phyloP scores from a whole-genome alignment of 2,797 vertebrate species.

The Corythornis leucogaster region DNA sequence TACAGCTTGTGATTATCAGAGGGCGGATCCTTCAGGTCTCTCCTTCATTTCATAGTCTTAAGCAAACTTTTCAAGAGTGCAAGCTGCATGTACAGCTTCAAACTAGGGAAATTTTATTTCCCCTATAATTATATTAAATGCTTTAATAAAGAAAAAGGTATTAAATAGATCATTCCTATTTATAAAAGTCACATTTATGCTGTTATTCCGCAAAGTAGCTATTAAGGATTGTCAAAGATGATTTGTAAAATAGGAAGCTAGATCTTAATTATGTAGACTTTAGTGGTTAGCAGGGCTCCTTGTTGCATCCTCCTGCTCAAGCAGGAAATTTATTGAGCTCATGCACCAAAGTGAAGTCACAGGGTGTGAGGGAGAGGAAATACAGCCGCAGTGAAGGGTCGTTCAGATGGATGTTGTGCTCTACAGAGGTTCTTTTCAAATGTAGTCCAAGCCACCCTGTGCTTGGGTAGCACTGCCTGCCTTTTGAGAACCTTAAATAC shows the following conservation, averaged over 20 bases:
- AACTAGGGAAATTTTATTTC: neutral
- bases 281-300: neutral
- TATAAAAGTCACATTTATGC: constrained; percentile 10
- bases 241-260: constrained; percentile 2
- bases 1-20: neutral
- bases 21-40: neutral
- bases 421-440: neutral
- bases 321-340: neutral
- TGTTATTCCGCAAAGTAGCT: constrained; percentile 28
- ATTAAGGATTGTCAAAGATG: constrained; percentile 5
- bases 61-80: neutral
- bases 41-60: neutral
- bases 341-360: neutral
- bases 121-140: neutral
- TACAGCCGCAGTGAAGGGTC: neutral
- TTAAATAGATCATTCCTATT: neutral
- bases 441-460: neutral
- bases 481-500: neutral
- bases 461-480: neutral
- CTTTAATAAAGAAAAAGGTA: constrained; percentile 4
- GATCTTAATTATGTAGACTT: neutral
- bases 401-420: neutral
- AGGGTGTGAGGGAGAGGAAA: neutral
- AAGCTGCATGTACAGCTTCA: fast-evolving
- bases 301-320: neutral